phyloP scores from a whole-genome alignment of 2,113 vertebrate genomes.

The Baryphthengus martii region DNA sequence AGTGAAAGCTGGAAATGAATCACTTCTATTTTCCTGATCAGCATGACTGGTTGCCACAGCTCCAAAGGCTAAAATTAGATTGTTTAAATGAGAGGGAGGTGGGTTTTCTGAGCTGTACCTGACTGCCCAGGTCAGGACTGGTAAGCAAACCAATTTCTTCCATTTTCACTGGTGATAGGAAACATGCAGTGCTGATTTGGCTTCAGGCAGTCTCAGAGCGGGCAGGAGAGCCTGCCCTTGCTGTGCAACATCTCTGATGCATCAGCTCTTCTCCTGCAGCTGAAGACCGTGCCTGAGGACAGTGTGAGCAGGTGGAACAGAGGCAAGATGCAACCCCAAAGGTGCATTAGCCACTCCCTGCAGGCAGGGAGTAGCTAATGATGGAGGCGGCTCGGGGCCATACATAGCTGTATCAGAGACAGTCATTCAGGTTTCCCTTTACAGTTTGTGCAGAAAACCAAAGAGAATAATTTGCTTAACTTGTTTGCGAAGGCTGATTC shows the following conservation, averaged over 20 bases:
- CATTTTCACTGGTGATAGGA: not conserved
- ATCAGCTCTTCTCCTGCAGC: not conserved
- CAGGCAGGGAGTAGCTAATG: not conserved
- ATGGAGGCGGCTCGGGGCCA: accelerated
- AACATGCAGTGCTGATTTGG: not conserved
- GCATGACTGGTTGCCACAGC: not conserved
- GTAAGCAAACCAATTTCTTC: not conserved
- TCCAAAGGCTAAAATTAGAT: constrained; percentile 20
- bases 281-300: not conserved
- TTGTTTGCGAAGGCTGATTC: not conserved
- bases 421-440: not conserved
- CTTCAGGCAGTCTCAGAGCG: not conserved
- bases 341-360: too few relatives aligned
- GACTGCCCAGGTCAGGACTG: accelerated
- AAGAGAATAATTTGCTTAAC: not conserved
- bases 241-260: accelerated
- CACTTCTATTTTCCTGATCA: not conserved
- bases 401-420: accelerated
- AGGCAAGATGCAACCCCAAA: not conserved
- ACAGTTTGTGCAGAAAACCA: not conserved
- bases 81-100: not conserved
- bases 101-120: not conserved
- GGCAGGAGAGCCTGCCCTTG: not conserved
- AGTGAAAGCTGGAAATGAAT: constrained; percentile 44
- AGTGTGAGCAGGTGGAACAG: not conserved